phyloP scores from a whole-genome alignment of 2,888 invertebrate species.

The Aphodius sticticus region DNA sequence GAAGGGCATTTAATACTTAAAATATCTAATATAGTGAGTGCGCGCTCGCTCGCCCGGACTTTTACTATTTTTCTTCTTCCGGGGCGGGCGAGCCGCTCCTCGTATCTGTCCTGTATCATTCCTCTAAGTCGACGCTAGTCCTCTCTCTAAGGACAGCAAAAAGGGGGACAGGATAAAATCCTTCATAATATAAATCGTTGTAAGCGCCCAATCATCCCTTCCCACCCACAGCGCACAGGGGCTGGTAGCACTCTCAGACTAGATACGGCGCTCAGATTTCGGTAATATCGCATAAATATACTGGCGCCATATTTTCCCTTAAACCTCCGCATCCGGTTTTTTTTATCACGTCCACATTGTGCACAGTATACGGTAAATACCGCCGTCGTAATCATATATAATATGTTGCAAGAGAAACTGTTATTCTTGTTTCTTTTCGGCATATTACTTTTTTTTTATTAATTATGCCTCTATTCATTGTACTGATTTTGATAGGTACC shows the following conservation, averaged over 20 bases:
- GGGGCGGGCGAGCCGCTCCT: not conserved
- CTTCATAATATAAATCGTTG: constrained; percentile 55
- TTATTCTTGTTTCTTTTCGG: too few species aligned
- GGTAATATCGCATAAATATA: constrained; percentile 25
- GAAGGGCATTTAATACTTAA: constrained; percentile 7
- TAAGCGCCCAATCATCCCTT: constrained; percentile 51
- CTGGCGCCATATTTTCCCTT: not conserved
- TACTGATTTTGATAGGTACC: too few species aligned
- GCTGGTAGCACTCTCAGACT: not conserved
- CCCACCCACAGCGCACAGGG: not conserved
- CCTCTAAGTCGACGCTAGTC: constrained; percentile 19
- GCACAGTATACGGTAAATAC: not conserved
- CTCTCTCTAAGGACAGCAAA: constrained; percentile 12
- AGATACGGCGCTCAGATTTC: constrained; percentile 16
- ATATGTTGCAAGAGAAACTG: too few species aligned
- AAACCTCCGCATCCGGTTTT: not conserved
- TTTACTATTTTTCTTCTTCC: not conserved
- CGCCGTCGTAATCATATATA: too few species aligned
- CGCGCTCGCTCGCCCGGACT: not conserved
- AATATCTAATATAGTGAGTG: constrained; percentile 4
- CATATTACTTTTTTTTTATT: too few species aligned
- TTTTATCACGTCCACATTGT: not conserved
- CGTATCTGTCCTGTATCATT: constrained; percentile 22
- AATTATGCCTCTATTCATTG: too few species aligned
- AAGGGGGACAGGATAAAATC: constrained; percentile 44